Evolutionary conservation across 2,888 invertebrate species (phyloP).

Genomic region (Thera obeliscata): DNA sequence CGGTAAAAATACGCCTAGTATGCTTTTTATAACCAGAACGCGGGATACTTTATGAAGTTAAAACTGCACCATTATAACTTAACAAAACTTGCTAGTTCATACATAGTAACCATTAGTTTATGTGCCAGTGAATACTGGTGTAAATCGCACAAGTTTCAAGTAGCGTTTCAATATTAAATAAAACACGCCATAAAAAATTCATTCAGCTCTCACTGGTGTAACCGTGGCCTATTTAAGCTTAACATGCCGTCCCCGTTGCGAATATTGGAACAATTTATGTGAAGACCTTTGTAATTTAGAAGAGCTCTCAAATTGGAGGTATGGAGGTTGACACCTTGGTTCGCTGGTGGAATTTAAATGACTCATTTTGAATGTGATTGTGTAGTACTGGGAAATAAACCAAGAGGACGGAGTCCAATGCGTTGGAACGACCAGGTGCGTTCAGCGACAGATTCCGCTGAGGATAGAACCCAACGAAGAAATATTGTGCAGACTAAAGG

Average conservation of each 20-base stretch:
- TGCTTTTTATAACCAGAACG: no score
- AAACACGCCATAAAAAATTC: slow-evolving; percentile 18
- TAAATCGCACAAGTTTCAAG: slow-evolving; percentile 9
- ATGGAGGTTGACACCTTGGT: slow-evolving; percentile 73
- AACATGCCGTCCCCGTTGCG: slow-evolving; percentile 74
- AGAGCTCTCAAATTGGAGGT: slow-evolving; percentile 78
- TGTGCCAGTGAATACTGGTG: neutral
- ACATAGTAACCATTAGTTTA: neutral
- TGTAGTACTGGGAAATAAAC: slow-evolving; percentile 16
- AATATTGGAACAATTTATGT: slow-evolving; percentile 83
- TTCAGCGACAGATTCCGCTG: no score
- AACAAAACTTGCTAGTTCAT: neutral
- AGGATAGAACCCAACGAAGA: no score
- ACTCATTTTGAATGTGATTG: slow-evolving; percentile 50
- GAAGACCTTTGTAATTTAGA: slow-evolving; percentile 81
- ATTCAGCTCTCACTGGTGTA: slow-evolving; percentile 53
- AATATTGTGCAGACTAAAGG: no score
- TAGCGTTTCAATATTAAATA: slow-evolving; percentile 11
- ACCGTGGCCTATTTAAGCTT: slow-evolving; percentile 61
- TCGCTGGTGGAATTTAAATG: slow-evolving; percentile 64
- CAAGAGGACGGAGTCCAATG: neutral
- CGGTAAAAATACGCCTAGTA: no score
- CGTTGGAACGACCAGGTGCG: neutral
- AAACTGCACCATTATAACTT: neutral
- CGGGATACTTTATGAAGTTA: no score